Conservation (phyloP, 2,888 invertebrate species). For the Oegoconia quadripuncta region DNA sequence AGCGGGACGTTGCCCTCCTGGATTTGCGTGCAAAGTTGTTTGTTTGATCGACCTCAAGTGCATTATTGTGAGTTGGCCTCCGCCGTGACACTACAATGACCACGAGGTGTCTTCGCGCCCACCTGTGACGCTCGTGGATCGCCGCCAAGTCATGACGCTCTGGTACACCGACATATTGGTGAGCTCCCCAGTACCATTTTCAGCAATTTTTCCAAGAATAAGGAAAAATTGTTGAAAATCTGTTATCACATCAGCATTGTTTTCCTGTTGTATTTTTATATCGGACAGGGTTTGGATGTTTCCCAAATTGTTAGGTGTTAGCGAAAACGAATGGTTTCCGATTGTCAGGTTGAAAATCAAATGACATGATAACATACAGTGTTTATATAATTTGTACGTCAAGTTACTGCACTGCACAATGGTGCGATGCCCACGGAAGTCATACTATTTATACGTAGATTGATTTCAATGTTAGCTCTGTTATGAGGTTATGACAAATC, state of each 20-base stretch:
- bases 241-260: no score
- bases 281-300: conserved; percentile 6
- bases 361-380: no score
- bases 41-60: conserved; percentile 40
- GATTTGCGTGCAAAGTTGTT: conserved; percentile 32
- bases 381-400: no score
- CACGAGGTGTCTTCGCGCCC: conserved; percentile 45
- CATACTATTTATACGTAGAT: no score
- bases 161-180: conserved; percentile 76
- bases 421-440: no score
- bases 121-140: conserved; percentile 65
- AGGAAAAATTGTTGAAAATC: conserved; percentile 1
- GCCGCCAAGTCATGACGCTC: conserved; percentile 73
- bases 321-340: conserved; percentile 4
- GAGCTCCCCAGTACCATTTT: no score
- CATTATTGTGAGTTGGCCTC: conserved; percentile 49
- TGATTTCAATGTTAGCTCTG: no score
- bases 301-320: conserved; percentile 6
- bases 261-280: background rate
- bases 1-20: conserved; percentile 44
- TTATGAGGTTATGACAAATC: no score
- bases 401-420: no score
- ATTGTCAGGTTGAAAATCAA: no score
- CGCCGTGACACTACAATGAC: conserved; percentile 56
- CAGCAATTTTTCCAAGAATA: no score